Evolutionary conservation across 2,888 invertebrate species (phyloP), one percentile per base, ranked within the genome.

Genomic region (Chironomus riparius): DNA sequence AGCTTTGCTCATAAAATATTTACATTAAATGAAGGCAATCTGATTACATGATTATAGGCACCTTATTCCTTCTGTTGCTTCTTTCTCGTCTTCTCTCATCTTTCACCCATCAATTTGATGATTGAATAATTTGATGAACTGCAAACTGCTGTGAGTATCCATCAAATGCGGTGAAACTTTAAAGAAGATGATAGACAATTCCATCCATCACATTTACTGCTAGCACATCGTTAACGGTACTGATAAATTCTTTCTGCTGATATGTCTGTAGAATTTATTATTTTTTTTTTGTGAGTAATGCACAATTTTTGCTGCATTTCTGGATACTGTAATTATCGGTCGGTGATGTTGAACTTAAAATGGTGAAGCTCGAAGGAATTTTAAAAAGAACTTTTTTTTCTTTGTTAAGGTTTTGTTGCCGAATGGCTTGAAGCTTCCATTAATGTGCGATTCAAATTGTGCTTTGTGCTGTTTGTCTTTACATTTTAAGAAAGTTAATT

Each of bases 51-150:
- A 56, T 56, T 56, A 56, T 56, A 56, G 56, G 56, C 56, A 56
- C 56, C 18, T 22, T 18, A 22, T 47, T 70, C 15, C 13, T 38
- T 38, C 38, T 38, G 38, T 38, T 38, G 38, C 38, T 38, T 38
- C 38, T 10, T 38, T 10, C 28, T 28, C 5, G 4, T 28, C 28
- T 24, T 7, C 10, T 1, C 28, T 28, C 38, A 10, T 38, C 38
- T n/a, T 18, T 38, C 68, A 68, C 68, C 13, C 28, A 15, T 12
- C n/a, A 70, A 48, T 69, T 38, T 69, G 69, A 28, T 47, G 69
- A 69, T 70, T 70, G 70, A 70, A 70, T 48, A 70, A 70, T 70
- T 70, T 70, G 70, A 70, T 70, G 70, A 70, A 47, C 70, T 48
- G 70, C 70, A 21, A 70, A 69, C 38, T 70, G n/a, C 47, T 15